These are phyloP conservation scores for Nemurella pictetii DNA, from an alignment of 2,888 invertebrate genomes.

Conservation along the genomic window DNA sequence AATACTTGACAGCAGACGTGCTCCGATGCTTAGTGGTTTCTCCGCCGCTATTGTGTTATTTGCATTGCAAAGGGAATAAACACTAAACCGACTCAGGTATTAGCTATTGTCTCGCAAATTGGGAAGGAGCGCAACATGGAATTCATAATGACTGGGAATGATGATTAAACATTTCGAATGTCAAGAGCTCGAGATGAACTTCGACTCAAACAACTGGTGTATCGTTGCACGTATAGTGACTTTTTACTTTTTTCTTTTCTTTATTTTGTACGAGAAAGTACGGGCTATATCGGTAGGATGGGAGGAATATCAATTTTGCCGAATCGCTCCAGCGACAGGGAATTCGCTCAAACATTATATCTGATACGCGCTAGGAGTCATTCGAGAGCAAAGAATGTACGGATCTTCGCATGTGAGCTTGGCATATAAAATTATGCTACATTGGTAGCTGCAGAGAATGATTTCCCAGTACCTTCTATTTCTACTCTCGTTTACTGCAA, in stretches of 20 bases:
- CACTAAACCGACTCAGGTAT: background rate
- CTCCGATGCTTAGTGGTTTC: background rate
- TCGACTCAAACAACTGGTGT: background rate
- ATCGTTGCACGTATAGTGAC: background rate
- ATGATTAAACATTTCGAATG: background rate
- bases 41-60: background rate
- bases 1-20: background rate
- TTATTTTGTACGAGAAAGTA: background rate
- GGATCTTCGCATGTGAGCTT: background rate
- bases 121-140: background rate
- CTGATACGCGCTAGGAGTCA: background rate
- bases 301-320: background rate
- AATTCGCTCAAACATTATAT: background rate
- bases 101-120: background rate
- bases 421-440: slow-evolving; percentile 12
- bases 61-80: background rate
- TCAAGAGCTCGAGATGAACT: background rate
- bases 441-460: slow-evolving; percentile 1
- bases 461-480: slow-evolving; percentile 18
- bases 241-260: background rate
- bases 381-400: background rate
- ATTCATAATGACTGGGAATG: background rate
- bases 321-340: background rate
- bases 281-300: background rate
- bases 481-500: slow-evolving; percentile 17